phyloP scores from a whole-genome alignment of 2,888 invertebrate species.

The Drosophila meridionalis region DNA sequence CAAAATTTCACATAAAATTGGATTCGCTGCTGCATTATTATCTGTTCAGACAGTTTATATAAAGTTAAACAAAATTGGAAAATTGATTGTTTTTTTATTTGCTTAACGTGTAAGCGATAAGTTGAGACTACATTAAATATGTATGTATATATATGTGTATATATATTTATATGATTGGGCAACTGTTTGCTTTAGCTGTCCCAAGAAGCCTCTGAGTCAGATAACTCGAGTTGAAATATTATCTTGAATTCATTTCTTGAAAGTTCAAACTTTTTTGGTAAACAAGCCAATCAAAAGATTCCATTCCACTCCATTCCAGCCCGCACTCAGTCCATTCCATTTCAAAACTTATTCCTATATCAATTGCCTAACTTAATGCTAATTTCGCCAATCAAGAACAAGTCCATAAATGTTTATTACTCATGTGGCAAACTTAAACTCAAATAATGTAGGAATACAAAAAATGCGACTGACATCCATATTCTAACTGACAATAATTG shows the following conservation, averaged over 20 bases:
- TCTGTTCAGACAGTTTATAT: constrained; percentile 29
- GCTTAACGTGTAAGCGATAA: constrained; percentile 31
- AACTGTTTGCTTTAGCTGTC: constrained; percentile 2
- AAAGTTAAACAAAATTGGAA: neutral
- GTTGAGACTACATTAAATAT: neutral
- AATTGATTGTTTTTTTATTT: constrained; percentile 37
- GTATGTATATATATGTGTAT: neutral
- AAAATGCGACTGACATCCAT: constrained; percentile 39
- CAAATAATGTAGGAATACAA: constrained; percentile 29
- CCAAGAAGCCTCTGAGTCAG: constrained; percentile 19
- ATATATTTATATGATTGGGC: constrained; percentile 1
- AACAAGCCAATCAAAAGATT: constrained; percentile 13
- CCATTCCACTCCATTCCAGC: constrained; percentile 1
- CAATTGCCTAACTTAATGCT: constrained; percentile 37
- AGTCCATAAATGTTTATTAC: constrained; percentile 55
- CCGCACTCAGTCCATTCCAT: neutral
- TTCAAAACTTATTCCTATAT: neutral
- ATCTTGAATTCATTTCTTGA: neutral
- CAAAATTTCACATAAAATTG: constrained; percentile 25
- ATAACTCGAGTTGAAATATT: constrained; percentile 6
- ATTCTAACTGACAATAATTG: constrained; percentile 50
- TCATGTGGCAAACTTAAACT: constrained; percentile 44
- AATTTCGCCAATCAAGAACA: constrained; percentile 31
- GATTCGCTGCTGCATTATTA: constrained; percentile 42
- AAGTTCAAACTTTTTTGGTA: constrained; percentile 5